Conservation (phyloP, 2,888 invertebrate species). For the Cataglyphis albicans region DNA sequence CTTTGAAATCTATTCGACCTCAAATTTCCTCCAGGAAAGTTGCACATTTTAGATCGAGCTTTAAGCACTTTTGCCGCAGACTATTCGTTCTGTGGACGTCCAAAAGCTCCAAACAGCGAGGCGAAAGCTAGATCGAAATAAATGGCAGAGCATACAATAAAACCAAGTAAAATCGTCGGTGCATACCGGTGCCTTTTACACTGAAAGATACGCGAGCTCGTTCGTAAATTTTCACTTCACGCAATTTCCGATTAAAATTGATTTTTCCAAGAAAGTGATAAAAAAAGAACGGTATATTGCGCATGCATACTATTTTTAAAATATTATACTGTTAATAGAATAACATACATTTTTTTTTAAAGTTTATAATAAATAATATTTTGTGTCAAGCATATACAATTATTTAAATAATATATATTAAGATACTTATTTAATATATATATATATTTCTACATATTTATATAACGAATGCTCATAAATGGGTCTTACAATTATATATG, state of each 20-base stretch:
- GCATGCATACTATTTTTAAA: not conserved
- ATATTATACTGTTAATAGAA: not conserved
- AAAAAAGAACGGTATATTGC: constrained; percentile 15
- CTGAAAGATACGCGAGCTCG: constrained; percentile 34
- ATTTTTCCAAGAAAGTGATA: constrained; percentile 26
- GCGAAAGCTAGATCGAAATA: constrained; percentile 70
- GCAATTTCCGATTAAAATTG: constrained; percentile 61
- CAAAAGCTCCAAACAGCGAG: constrained; percentile 62
- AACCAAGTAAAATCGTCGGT: constrained; percentile 50
- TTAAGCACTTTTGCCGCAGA: constrained; percentile 62
- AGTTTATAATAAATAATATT: constrained; percentile 6
- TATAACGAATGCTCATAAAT: not conserved
- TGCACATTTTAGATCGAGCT: constrained; percentile 58
- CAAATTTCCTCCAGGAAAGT: constrained; percentile 50
- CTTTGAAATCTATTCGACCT: constrained; percentile 27
- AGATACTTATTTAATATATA: not conserved
- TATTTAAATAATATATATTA: constrained; percentile 2
- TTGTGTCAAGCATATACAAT: not conserved
- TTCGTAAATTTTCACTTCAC: constrained; percentile 58
- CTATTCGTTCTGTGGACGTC: constrained; percentile 64
- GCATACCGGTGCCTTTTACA: constrained; percentile 15
- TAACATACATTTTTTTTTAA: not conserved
- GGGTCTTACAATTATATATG: not conserved
- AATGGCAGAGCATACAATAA: constrained; percentile 58
- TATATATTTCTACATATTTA: not conserved